Evolutionary conservation across 2,113 vertebrate species (phyloP).

Genomic region (Rhagologus leucostigma): DNA sequence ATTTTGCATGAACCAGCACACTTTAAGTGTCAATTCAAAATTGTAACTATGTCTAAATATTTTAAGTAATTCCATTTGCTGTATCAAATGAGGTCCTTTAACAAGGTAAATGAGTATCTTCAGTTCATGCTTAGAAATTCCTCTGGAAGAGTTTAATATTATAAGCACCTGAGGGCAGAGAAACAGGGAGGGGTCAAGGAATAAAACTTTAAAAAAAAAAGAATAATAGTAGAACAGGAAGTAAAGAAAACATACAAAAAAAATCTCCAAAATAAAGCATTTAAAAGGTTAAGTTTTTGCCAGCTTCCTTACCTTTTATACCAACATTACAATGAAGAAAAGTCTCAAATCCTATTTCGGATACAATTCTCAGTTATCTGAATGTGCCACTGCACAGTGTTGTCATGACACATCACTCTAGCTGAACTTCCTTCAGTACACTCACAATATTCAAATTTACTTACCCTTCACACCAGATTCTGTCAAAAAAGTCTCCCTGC

Average conservation of each 20-base stretch:
- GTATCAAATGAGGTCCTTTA: background rate
- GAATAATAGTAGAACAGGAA: background rate
- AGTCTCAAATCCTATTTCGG: background rate
- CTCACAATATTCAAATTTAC: background rate
- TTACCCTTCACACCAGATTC: background rate
- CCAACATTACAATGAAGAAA: background rate
- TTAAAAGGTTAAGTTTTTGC: background rate
- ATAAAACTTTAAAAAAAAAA: background rate
- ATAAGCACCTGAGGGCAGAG: background rate
- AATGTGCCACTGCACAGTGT: background rate
- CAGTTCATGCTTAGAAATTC: background rate
- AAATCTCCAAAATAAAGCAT: background rate
- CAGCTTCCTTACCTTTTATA: background rate
- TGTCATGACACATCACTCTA: background rate
- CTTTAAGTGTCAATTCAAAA: background rate
- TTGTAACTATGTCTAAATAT: background rate
- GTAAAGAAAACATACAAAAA: background rate
- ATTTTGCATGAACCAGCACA: background rate
- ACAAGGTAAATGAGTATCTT: background rate
- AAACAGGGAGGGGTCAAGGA: background rate
- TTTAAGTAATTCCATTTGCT: background rate
- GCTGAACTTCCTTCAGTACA: background rate
- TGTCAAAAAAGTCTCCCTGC: background rate
- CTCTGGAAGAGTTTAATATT: background rate
- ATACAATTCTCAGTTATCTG: background rate